Evolutionary conservation across 2,888 invertebrate genomes (phyloP), one percentile per base, ranked within the genome.

Genomic region (Rhyacophila evoluta): DNA sequence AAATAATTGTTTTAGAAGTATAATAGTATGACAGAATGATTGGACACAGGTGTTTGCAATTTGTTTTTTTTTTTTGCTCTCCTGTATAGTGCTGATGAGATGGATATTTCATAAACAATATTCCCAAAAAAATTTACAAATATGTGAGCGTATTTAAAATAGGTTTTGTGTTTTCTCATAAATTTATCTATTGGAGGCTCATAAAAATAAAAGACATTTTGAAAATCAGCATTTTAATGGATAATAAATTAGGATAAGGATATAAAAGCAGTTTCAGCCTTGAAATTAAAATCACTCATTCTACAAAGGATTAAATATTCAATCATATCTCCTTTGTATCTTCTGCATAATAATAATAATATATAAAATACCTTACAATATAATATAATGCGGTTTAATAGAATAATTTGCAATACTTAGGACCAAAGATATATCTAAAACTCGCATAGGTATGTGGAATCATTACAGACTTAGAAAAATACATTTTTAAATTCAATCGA

Each of bases 201-300:
- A 6, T 33, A 4, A 33, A 41, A 39, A 12, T 39, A 39, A 55
- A 55, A 41, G 41, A 55, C 1, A 8, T 55, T 68, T 68, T 79
- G 72, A 72, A 79, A 79, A 70, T 72, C 72, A 39, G 71, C 71
- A 74, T 75, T 79, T 79, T 79, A 71, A 72, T 75, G 39, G 41
- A 37, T 72, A 79, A 79, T 79, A 79, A 79, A 79, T 79, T 75
- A 79, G 55, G 55, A 70, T 75, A 71, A 71, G 70, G 55, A 72
- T 72, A 68, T 41, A 68, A 79, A 79, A 69, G 72, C 74, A 79
- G 69, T 75, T 74, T 79, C 79, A 79, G 79, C 79, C 79, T 79
- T 79, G 28, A 72, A 72, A 68, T 75, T 39, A 15, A 39, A 75
- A 79, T 75, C 67, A 79, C 79, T 79, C 72, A 55, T 70, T 75